Evolutionary conservation across 2,113 vertebrate genomes (phyloP), one percentile per base, ranked within the genome.

Genomic region (Oncorhynchus gorbuscha): DNA sequence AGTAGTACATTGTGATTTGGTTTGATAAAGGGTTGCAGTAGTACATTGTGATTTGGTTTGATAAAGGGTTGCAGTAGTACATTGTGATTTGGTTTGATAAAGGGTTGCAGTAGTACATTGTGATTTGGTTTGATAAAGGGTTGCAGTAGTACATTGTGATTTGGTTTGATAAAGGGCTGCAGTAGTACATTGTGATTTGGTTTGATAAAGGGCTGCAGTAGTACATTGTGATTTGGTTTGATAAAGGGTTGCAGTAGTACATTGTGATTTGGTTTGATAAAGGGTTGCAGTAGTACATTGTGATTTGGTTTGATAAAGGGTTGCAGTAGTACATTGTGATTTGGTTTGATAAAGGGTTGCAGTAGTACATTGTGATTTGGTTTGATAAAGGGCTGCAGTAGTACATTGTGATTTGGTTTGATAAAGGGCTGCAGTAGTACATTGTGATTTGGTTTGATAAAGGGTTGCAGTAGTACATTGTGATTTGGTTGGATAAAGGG

Each of bases 381-480:
- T 69, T 49, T 69, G 24, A 83, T 81, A 79, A 12, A 11, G 48
- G 48, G 48, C 0, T 49, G 9, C 48, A 49, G 59, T 16, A 12
- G 51, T 35, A 35, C 32, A 5, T 5, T 65, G n/a, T 65, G 69
- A 81, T 74, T 75, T 59, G 35, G 59, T 69, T 49, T 69, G n/a
- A 83, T 81, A 79, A 12, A 11, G 48, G 48, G 48, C 0, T 49
- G 9, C 48, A 49, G 59, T 16, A 12, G 51, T 35, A 35, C 32
- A 5, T 20, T 65, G n/a, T 65, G 69, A 80, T 72, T 75, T 59
- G 35, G 59, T 69, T 39, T 69, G 24, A 83, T 81, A 79, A 12
- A 12, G 49, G 49, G 49, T 0, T 51, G 11, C 49, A 51, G 59
- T 16, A 12, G 48, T 35, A 35, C 35, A 6, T 20, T 28, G 22